These are phyloP conservation scores for Rhagoletis zephyria DNA, from an alignment of 1,140 invertebrate species.

Conservation along the genomic window DNA sequence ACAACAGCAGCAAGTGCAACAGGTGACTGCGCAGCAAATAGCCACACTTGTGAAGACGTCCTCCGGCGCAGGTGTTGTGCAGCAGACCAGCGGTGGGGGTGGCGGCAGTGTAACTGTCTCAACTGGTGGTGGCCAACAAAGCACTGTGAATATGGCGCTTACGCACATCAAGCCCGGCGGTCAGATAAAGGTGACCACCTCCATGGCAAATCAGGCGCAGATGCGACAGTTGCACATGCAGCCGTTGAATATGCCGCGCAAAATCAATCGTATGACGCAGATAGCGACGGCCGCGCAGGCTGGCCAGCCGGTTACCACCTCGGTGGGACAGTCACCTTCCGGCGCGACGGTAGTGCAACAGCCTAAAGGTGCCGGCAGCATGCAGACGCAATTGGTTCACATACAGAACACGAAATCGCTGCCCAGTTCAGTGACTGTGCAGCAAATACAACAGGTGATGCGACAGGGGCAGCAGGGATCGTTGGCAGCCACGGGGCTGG, in stretches of 20 bases:
- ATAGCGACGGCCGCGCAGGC: slow-evolving; percentile 64
- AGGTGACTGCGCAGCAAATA: slow-evolving; percentile 70
- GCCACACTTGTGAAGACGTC: slow-evolving; percentile 73
- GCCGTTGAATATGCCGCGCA: slow-evolving; percentile 78
- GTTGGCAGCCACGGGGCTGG: slow-evolving; percentile 63
- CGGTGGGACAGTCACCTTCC: slow-evolving; percentile 55
- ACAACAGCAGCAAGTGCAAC: slow-evolving; percentile 61
- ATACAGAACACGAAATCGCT: slow-evolving; percentile 76
- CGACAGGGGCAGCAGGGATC: slow-evolving; percentile 76
- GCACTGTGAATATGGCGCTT: slow-evolving; percentile 70
- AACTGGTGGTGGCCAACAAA: slow-evolving; percentile 72
- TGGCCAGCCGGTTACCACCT: slow-evolving; percentile 18
- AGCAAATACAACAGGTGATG: slow-evolving; percentile 85
- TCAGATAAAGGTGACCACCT: slow-evolving; percentile 74
- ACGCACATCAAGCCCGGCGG: slow-evolving; percentile 70
- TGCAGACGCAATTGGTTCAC: slow-evolving; percentile 69
- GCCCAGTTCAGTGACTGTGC: slow-evolving; percentile 80
- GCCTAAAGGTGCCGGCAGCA: slow-evolving; percentile 59
- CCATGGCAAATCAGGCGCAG: slow-evolving; percentile 77
- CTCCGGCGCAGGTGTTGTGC: slow-evolving; percentile 63
- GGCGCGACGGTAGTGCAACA: slow-evolving; percentile 61
- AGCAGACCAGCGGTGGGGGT: slow-evolving; percentile 63
- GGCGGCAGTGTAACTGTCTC: slow-evolving; percentile 66
- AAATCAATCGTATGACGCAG: slow-evolving; percentile 78
- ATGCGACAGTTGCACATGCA: slow-evolving; percentile 81